phyloP scores from a whole-genome alignment of 2,797 vertebrate genomes.

The Fringilla coelebs region DNA sequence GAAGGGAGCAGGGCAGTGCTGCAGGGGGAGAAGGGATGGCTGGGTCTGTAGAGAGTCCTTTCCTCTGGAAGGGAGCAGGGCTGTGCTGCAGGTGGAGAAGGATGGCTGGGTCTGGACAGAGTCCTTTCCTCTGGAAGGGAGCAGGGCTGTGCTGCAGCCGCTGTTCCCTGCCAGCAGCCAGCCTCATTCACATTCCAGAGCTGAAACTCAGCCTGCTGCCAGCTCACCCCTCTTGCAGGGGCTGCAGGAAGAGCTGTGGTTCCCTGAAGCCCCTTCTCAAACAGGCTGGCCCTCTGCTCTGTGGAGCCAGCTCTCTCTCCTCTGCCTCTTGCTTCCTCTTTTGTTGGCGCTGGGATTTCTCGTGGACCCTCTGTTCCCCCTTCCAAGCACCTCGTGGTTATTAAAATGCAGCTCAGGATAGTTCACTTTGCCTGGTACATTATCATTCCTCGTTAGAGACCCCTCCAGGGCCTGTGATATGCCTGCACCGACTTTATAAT shows the following conservation, averaged over 20 bases:
- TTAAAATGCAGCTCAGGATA: conserved; percentile 78
- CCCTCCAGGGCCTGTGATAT: conserved; percentile 77
- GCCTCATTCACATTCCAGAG: conserved; percentile 26
- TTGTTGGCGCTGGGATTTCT: conserved; percentile 55
- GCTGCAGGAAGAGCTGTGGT: background rate
- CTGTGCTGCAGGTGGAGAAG: background rate
- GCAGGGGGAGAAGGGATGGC: background rate
- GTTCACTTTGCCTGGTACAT: conserved; percentile 75
- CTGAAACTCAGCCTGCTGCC: background rate
- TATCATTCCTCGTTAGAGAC: conserved; percentile 82
- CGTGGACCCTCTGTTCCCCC: background rate
- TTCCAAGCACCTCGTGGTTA: conserved; percentile 61
- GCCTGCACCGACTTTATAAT: conserved; percentile 79
- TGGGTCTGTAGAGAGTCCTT: rapidly evolving
- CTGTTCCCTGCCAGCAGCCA: background rate
- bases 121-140: background rate
- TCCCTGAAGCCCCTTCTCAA: background rate
- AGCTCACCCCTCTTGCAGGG: background rate
- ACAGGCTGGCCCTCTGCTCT: background rate
- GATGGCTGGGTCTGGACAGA: rapidly evolving
- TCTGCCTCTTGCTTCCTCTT: background rate
- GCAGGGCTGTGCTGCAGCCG: background rate
- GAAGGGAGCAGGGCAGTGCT: too few relatives aligned
- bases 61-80: background rate
- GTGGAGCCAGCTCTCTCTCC: background rate